Evolutionary conservation across 2,113 vertebrate genomes (phyloP).

Genomic region (Rallus limicola): DNA sequence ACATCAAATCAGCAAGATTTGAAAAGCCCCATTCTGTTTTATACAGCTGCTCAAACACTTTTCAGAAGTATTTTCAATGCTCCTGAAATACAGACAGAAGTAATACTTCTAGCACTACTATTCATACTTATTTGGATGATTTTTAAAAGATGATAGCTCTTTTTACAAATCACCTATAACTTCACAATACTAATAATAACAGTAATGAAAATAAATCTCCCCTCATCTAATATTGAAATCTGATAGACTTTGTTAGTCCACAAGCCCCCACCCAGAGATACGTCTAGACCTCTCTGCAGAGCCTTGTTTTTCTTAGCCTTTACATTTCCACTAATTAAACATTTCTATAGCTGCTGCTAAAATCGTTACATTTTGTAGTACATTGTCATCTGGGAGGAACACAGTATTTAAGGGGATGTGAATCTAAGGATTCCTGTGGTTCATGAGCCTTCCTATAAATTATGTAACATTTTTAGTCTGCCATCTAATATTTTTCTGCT

Average conservation of each 20-base stretch:
- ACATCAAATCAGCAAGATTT: neutral
- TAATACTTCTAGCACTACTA: neutral
- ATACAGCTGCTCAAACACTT: neutral
- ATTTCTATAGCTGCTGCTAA: neutral
- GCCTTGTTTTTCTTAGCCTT: neutral
- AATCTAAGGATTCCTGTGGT: neutral
- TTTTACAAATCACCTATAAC: too few relatives aligned
- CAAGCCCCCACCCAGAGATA: neutral
- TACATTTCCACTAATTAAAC: neutral
- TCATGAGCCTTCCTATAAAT: neutral
- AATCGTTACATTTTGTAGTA: neutral
- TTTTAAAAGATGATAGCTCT: neutral
- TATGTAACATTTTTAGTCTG: neutral
- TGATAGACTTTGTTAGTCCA: neutral
- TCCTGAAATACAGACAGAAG: neutral
- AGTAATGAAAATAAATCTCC: neutral
- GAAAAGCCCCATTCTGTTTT: neutral
- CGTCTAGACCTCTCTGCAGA: neutral
- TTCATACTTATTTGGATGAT: neutral
- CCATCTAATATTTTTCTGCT: neutral
- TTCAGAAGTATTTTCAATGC: neutral
- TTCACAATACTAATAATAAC: neutral
- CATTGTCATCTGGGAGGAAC: neutral
- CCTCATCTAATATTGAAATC: neutral
- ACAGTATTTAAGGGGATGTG: neutral